Evolutionary conservation across 2,113 vertebrate genomes (phyloP).

Genomic region (Plecotus auritus): DNA sequence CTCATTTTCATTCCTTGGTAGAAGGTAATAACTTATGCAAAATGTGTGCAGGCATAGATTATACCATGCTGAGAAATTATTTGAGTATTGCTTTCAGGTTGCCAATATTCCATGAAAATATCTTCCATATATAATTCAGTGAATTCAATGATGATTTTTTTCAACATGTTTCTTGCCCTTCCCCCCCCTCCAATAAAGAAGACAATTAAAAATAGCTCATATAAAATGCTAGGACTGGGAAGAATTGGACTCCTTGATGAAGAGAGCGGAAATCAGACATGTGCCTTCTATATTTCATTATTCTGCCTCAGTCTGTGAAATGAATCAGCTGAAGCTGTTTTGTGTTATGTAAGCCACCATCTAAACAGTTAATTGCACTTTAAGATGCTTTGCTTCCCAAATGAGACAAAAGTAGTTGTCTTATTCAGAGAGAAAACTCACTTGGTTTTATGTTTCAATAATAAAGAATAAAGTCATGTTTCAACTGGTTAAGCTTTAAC

Average conservation of each 20-base stretch:
- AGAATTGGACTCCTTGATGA: background rate
- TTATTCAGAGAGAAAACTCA: background rate
- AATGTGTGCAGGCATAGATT: constrained; percentile 58
- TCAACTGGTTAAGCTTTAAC: background rate
- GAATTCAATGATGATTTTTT: constrained; percentile 33
- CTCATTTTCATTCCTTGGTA: constrained; percentile 66
- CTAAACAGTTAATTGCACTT: background rate
- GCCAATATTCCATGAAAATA: constrained; percentile 42
- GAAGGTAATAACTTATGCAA: constrained; percentile 73
- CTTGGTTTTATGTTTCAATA: background rate
- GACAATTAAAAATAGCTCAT: background rate
- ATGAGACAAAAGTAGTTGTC: background rate
- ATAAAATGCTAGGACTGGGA: background rate
- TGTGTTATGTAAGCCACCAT: background rate
- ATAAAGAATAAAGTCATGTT: constrained; percentile 13
- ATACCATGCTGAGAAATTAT: constrained; percentile 61
- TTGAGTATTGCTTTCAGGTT: constrained; percentile 55
- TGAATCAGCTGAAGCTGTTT: background rate
- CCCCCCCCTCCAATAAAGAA: background rate
- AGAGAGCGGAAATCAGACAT: background rate
- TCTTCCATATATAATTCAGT: constrained; percentile 5
- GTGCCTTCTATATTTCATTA: background rate
- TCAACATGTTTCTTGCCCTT: background rate
- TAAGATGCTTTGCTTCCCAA: background rate
- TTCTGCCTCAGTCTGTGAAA: background rate